phyloP scores from a whole-genome alignment of 2,113 vertebrate genomes.

The Tonatia bakeri region DNA sequence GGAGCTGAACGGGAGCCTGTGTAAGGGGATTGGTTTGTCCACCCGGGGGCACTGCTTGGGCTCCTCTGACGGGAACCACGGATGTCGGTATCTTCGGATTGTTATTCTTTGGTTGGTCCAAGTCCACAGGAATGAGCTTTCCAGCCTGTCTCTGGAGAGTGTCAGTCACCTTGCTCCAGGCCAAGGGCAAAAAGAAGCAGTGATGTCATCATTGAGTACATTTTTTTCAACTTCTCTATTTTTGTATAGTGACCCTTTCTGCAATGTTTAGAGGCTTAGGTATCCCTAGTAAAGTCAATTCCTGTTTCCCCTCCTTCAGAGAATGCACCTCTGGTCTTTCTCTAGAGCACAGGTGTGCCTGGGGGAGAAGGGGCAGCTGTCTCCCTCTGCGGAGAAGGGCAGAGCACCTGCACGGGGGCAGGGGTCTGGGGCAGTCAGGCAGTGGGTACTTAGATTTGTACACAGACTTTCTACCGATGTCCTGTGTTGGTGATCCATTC shows the following conservation, averaged over 20 bases:
- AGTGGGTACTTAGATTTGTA: background rate
- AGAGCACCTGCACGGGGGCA: background rate
- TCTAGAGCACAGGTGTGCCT: fast-evolving
- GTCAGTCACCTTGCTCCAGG: background rate
- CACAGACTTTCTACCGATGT: background rate
- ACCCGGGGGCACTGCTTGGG: background rate
- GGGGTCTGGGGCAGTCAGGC: background rate
- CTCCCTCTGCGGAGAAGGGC: background rate
- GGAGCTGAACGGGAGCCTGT: background rate
- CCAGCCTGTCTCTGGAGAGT: background rate
- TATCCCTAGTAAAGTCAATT: background rate
- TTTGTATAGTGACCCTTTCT: background rate
- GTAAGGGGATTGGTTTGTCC: background rate
- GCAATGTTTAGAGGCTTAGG: background rate
- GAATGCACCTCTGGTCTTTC: background rate
- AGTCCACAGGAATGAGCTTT: background rate
- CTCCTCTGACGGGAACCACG: background rate
- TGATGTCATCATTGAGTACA: background rate
- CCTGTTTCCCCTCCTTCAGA: background rate
- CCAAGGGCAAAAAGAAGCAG: background rate
- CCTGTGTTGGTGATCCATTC: background rate
- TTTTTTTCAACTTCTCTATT: background rate
- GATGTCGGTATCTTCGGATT: background rate
- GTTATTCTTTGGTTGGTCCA: background rate
- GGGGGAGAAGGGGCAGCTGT: background rate